Evolutionary conservation across 2,797 vertebrate genomes (phyloP), one percentile per base, ranked within the genome.

Genomic region (Danio kyathit): DNA sequence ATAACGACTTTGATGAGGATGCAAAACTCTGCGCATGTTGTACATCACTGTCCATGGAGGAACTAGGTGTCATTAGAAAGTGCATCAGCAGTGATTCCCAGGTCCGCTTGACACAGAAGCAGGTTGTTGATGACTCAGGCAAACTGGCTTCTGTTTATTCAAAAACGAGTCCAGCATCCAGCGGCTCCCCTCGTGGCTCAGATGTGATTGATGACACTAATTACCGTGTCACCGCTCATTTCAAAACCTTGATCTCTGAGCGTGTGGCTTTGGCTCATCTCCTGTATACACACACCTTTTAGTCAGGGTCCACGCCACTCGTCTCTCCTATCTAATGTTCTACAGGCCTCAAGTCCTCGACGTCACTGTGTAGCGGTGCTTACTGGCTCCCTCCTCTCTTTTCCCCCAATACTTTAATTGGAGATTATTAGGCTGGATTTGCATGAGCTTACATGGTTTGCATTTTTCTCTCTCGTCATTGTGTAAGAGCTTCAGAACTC

Each of bases 121-220:
- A 86, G 86, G 82, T 86, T 83, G 76, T 74, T 84, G 86, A 87
- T 83, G 84, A 86, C 83, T 86, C 82, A 67, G 82, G 84, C 67
- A 82, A 82, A 81, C 79, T 64, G 73, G 72, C 75, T 74, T 67
- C 54, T 41, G 80, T 81, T 83, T 81, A 67, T 85, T 75, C 16
- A 38, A 52, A 66, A 52, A 66, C 8, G 60, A 66, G 54, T 66
- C 48, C 57, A 60, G 71, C 60, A 64, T 57, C 70, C 70, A 7
- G 73, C 66, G 43, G 59, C 67, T 49, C 59, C 79, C 70, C 79
- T 66, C 7, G 43, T 67, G 78, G 76, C 66, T 81, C 70, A n/a
- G 69, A 43, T 7, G 49, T 89, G 88, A 89, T 89, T 85, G 87
- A 89, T 86, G 87, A 86, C 63, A 51, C 76, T 88, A 86, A 89